These are phyloP conservation scores for Polymixis flavicincta DNA, from an alignment of 2,888 invertebrate genomes.

Conservation along the genomic window DNA sequence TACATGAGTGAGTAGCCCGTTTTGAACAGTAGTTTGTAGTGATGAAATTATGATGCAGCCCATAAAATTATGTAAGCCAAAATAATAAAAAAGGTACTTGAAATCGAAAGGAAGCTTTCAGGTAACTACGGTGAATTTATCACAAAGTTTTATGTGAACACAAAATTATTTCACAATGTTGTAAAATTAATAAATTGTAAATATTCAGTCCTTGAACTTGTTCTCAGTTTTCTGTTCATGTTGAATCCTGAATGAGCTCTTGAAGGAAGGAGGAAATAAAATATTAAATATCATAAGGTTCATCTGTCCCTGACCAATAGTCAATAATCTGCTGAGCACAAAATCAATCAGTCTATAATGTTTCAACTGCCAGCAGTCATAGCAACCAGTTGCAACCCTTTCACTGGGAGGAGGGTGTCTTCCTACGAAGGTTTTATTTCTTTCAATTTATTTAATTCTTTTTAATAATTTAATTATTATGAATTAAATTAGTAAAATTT, in stretches of 20 bases:
- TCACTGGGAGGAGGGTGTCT: neutral
- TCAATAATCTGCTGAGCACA: neutral
- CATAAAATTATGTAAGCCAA: slow-evolving; percentile 41
- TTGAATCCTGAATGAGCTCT: neutral
- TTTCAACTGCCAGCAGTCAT: neutral
- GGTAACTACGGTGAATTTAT: slow-evolving; percentile 38
- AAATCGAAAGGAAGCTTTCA: slow-evolving; percentile 34
- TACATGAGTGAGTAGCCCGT: slow-evolving; percentile 87
- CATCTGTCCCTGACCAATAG: neutral
- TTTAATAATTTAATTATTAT: too few relatives aligned
- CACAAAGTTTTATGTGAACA: slow-evolving; percentile 6
- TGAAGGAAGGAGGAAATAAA: neutral
- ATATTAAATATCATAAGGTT: neutral
- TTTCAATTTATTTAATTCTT: neutral
- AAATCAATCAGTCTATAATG: neutral
- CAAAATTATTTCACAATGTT: slow-evolving; percentile 39
- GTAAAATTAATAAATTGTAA: slow-evolving; percentile 25
- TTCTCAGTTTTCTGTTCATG: neutral
- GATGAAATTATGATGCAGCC: slow-evolving; percentile 46
- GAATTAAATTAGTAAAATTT: too few relatives aligned
- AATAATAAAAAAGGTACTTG: slow-evolving; percentile 48
- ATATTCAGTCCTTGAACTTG: slow-evolving; percentile 29
- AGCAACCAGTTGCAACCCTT: neutral
- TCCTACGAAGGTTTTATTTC: neutral
- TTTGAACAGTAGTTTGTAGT: slow-evolving; percentile 63